Percentiles rank a stretch among this genome's conserved stretches.
These are phyloP conservation scores for Miltochrista miniata DNA, from an alignment of 2,888 invertebrate species.

Conservation along the genomic window DNA sequence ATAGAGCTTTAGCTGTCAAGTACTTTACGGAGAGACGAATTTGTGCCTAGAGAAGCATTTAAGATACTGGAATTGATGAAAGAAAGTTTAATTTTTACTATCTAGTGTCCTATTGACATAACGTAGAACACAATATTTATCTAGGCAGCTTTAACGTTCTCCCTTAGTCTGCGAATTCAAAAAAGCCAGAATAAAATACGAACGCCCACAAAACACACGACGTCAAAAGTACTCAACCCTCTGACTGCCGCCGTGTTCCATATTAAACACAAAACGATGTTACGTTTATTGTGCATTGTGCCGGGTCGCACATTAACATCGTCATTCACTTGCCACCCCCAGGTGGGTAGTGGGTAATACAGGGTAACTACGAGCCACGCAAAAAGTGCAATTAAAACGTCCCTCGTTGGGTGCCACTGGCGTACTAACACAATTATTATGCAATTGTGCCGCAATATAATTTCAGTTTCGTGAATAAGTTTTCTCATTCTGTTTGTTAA, in stretches of 20 bases:
- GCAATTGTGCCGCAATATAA: slow-evolving; percentile 37
- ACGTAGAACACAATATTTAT: too few species aligned
- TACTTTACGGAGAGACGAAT: too few species aligned
- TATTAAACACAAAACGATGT: slow-evolving; percentile 27
- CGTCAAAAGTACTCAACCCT: slow-evolving; percentile 11
- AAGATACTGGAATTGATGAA: too few species aligned
- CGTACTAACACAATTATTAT: slow-evolving; percentile 31
- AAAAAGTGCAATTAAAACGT: slow-evolving; percentile 47
- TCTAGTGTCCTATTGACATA: too few species aligned
- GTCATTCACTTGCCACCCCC: slow-evolving; percentile 30
- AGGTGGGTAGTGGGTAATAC: slow-evolving; percentile 22
- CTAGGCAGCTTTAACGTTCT: too few species aligned
- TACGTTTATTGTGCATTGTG: slow-evolving; percentile 30
- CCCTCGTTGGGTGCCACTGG: slow-evolving; percentile 38
- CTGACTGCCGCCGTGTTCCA: slow-evolving; percentile 11
- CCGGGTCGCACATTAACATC: slow-evolving; percentile 30
- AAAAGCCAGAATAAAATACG: too few species aligned
- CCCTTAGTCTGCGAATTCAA: too few species aligned
- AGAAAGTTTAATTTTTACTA: too few species aligned
- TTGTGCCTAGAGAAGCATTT: too few species aligned
- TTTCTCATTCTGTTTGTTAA: slow-evolving; percentile 21
- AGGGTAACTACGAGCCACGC: slow-evolving; percentile 24
- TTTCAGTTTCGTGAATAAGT: slow-evolving; percentile 29
- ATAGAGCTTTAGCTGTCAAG: too few species aligned
- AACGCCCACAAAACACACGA: slow-evolving; percentile 1